Conservation (phyloP, 2,888 invertebrate species). For the Escarpia spicata region DNA sequence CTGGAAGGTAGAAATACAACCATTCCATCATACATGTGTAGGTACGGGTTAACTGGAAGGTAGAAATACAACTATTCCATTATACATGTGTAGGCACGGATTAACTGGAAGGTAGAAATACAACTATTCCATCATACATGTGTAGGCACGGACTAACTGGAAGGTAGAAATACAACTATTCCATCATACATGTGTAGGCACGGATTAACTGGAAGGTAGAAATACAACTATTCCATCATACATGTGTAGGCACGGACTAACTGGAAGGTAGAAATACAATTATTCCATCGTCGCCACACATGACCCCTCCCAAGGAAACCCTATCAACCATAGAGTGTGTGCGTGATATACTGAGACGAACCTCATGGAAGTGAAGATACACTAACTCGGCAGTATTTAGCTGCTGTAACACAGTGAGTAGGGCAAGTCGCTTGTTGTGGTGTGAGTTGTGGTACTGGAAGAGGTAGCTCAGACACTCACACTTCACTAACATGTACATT, state of each 20-base stretch:
- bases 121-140: constrained; percentile 32
- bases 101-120: too few relatives aligned
- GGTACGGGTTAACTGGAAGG: constrained; percentile 32
- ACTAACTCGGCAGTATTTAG: constrained; percentile 40
- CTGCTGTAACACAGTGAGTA: constrained; percentile 36
- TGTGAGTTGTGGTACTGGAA: constrained; percentile 31
- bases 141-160: constrained; percentile 35
- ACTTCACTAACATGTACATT: constrained; percentile 33
- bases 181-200: constrained; percentile 30
- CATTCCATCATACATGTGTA: constrained; percentile 26
- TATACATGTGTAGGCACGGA: background rate
- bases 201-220: constrained; percentile 28
- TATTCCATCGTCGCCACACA: background rate
- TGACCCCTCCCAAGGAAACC: background rate
- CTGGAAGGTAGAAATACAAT: too few relatives aligned
- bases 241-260: too few relatives aligned
- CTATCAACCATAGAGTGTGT: background rate
- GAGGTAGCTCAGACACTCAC: constrained; percentile 36
- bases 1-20: constrained; percentile 27
- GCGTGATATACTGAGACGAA: constrained; percentile 18
- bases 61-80: background rate
- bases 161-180: constrained; percentile 20
- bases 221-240: background rate
- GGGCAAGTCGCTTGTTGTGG: constrained; percentile 21
- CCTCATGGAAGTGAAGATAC: constrained; percentile 29